Conservation (phyloP, 2,113 vertebrate genomes). For the Danio rerio region DNA sequence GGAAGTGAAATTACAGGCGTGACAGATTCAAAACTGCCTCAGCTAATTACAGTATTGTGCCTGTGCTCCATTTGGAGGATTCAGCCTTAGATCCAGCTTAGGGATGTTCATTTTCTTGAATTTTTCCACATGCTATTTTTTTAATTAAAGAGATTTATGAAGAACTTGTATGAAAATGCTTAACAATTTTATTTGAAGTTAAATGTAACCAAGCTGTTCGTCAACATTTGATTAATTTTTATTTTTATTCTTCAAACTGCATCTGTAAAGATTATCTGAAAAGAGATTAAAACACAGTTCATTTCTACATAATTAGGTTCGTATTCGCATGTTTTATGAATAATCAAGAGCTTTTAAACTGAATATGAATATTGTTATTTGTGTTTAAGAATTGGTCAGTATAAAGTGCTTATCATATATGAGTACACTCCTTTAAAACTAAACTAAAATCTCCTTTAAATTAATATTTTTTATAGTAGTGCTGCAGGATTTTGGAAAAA, state of each 20-base stretch:
- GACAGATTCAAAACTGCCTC: neutral
- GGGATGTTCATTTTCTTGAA: neutral
- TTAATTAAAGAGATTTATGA: too few species aligned
- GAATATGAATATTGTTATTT: too few species aligned
- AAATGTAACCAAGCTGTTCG: neutral
- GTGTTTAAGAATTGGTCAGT: too few species aligned
- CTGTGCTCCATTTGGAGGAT: neutral
- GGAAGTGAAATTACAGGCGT: slow-evolving; percentile 10
- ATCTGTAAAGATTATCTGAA: neutral
- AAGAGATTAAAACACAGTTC: neutral
- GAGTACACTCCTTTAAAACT: too few species aligned
- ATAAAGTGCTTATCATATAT: too few species aligned
- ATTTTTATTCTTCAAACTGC: neutral
- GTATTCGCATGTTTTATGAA: too few species aligned
- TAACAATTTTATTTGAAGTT: neutral
- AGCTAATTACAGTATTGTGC: slow-evolving; percentile 17
- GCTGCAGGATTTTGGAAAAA: too few species aligned
- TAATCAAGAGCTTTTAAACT: too few species aligned
- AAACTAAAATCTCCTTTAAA: too few species aligned
- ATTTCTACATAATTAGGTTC: neutral
- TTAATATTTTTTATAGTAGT: too few species aligned
- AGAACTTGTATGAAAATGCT: too few species aligned
- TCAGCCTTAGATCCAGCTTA: neutral
- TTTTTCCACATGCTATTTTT: too few species aligned
- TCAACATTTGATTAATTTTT: slow-evolving; percentile 4